These are phyloP conservation scores for Heptranchias perlo DNA, from an alignment of 2,113 vertebrate species.

Conservation along the genomic window DNA sequence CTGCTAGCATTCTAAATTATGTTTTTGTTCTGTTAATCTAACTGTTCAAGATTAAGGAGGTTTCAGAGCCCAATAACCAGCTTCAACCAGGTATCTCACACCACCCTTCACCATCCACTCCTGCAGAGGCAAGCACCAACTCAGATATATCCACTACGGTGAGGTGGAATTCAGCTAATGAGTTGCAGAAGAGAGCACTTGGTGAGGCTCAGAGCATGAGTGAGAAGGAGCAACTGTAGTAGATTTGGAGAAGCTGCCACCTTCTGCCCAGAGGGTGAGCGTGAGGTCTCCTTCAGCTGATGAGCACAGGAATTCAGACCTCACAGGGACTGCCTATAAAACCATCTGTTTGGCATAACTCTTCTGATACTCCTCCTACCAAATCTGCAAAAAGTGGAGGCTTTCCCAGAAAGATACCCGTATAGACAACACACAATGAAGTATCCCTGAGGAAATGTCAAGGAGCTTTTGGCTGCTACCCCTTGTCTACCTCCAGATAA, in stretches of 20 bases:
- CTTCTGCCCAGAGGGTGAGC: not conserved
- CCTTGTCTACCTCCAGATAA: not conserved
- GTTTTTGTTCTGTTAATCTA: not conserved
- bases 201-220: not conserved
- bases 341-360: not conserved
- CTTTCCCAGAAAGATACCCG: not conserved
- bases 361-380: not conserved
- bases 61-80: not conserved
- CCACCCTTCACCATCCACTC: not conserved
- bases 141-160: not conserved
- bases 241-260: not conserved
- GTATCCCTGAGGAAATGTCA: not conserved
- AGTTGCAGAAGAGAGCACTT: not conserved
- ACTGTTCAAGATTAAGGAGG: not conserved
- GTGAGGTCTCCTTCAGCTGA: not conserved
- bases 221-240: not conserved
- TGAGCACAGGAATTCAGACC: not conserved
- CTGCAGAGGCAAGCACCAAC: not conserved
- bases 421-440: not conserved
- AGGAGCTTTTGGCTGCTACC: not conserved
- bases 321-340: not conserved
- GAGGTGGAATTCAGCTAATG: not conserved
- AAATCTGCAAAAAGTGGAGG: not conserved
- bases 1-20: not conserved
- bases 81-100: not conserved